Percentiles rank a stretch among this genome's conserved stretches.
Conservation (phyloP, 1,140 invertebrate genomes). For the Harlomillsia oculata region DNA sequence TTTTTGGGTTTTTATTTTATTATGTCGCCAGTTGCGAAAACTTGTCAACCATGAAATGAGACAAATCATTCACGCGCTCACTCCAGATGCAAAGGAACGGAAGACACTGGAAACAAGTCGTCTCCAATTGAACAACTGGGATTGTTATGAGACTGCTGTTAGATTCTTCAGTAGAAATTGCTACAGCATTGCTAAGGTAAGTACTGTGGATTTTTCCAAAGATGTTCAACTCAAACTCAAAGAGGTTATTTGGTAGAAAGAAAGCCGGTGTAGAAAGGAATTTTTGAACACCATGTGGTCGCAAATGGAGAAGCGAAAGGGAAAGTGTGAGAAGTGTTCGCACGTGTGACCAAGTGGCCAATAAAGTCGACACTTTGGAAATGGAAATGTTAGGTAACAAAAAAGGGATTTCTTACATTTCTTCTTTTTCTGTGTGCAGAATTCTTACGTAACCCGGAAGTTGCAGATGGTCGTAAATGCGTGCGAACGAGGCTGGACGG, state of each 20-base stretch:
- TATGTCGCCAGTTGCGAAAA: conserved; percentile 27
- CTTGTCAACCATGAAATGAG: conserved; percentile 29
- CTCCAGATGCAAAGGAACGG: conserved; percentile 16
- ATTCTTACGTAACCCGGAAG: conserved; percentile 29
- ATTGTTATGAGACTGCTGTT: conserved; percentile 29
- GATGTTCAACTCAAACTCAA: too few relatives aligned
- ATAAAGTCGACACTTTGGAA: neutral
- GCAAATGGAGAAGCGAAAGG: too few relatives aligned
- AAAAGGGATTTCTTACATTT: too few relatives aligned
- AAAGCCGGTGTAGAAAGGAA: too few relatives aligned
- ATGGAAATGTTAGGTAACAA: neutral
- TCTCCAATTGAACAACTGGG: conserved; percentile 19
- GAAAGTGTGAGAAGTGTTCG: too few relatives aligned
- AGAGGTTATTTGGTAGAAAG: too few relatives aligned
- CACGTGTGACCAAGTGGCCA: too few relatives aligned
- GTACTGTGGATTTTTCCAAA: too few relatives aligned
- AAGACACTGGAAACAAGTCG: conserved; percentile 10
- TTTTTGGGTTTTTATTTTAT: too few relatives aligned
- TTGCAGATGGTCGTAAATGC: conserved; percentile 33
- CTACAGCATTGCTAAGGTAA: conserved; percentile 34
- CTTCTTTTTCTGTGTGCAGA: conserved; percentile 21
- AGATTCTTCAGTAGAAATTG: conserved; percentile 28
- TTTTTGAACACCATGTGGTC: neutral
- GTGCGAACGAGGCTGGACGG: conserved; percentile 28
- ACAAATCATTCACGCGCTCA: conserved; percentile 22